Conservation (phyloP, 2,113 vertebrate genomes). For the Stomatorhinus ivindoensis region DNA sequence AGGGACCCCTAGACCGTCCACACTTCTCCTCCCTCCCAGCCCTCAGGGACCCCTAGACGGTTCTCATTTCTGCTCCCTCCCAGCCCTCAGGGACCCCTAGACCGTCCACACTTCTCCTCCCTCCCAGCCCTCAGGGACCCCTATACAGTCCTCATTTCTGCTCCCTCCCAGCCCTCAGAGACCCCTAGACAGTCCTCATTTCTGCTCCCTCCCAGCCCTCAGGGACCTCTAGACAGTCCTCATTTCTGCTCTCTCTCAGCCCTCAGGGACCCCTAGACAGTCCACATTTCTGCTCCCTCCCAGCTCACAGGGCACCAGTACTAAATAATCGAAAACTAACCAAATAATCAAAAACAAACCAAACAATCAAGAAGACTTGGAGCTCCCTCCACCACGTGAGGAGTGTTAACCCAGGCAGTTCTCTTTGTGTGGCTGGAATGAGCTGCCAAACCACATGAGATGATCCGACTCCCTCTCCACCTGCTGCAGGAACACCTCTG, state of each 20-base stretch:
- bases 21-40: not conserved
- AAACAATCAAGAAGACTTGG: not conserved
- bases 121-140: not conserved
- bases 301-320: not conserved
- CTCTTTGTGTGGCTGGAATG: not conserved
- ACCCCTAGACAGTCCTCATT: not conserved
- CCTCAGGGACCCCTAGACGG: not conserved
- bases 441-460: not conserved
- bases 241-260: not conserved
- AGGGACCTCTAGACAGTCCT: not conserved
- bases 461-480: not conserved
- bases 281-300: not conserved
- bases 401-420: not conserved
- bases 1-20: not conserved
- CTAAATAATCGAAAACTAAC: not conserved
- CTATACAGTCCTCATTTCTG: not conserved
- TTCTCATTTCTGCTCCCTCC: not conserved
- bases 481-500: not conserved
- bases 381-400: not conserved
- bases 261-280: not conserved
- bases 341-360: not conserved
- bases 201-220: not conserved
- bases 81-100: not conserved
- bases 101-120: not conserved
- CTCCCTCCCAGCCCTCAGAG: not conserved